Percentiles rank a stretch among this genome's conserved stretches.
Conservation (phyloP, 2,113 vertebrate genomes). For the Alouatta palliata region DNA sequence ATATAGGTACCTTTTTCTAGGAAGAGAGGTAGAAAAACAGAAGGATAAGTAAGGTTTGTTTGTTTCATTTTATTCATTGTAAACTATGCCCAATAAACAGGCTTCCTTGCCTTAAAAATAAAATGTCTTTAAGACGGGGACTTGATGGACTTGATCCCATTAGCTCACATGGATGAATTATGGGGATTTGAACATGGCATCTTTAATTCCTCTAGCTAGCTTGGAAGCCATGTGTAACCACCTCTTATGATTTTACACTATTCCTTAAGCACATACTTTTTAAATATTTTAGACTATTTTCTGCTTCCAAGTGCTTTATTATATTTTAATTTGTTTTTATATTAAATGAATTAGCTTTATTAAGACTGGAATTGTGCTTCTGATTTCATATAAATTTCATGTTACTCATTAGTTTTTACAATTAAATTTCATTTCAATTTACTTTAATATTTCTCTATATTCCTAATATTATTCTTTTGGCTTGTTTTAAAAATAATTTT, state of each 20-base stretch:
- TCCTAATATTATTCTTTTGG: neutral
- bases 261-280: neutral
- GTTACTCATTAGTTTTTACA: neutral
- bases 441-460: neutral
- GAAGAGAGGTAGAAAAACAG: neutral
- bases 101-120: neutral
- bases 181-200: neutral
- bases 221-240: neutral
- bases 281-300: conserved; percentile 2
- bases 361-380: neutral
- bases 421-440: neutral
- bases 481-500: neutral
- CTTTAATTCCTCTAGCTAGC: neutral
- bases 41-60: neutral
- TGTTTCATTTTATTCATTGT: neutral
- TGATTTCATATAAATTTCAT: neutral
- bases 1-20: neutral
- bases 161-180: neutral
- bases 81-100: neutral
- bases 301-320: neutral
- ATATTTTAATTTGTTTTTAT: neutral
- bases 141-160: neutral
- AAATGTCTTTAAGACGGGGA: neutral
- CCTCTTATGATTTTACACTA: neutral
- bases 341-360: neutral